Base-by-base conservation (phyloP, 2,888 invertebrate species). In the Rhagonycha fulva region DNA sequence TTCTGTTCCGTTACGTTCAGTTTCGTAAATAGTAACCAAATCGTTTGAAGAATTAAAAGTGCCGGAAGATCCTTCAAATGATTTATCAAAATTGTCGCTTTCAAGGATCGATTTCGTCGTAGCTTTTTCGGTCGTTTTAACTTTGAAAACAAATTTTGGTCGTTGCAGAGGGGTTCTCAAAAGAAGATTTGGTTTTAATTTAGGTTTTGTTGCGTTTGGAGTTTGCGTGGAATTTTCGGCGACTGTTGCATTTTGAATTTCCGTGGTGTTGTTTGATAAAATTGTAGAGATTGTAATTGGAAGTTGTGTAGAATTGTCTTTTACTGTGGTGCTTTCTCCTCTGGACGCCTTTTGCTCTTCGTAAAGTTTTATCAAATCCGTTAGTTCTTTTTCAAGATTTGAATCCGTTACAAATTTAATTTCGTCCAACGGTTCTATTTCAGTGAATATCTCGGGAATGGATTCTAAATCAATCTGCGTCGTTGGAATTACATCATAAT, bases 91-190 rank as follows among this genome's bases (percentile, higher is more conserved):
- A 4, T 24, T 4, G 9, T 32, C 32, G 19, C 12, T 14, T 28
- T 4, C 68, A 14, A 3, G 62, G 62, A 10, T 61, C 28, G n/a
- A 62, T 69, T 68, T 23, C 12, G 69, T 19, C 9, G 30, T 23
- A 30, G 68, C 19, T 5, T 62, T 61, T 63, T 68, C 73, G 14
- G 69, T 73, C 2, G 74, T 69, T 47, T 74, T 74, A 9, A n/a
- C 32, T 14, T 62, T 28, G 23, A 69, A 66, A 19, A 28, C 62
- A 14, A 61, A 74, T 62, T 70, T 74, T 62, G 63, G 62, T 30
- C 74, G 74, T 14, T 69, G 74, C 9, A 14, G 28, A 14, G 26
- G 14, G 7, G 26, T 26, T 67, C n/a, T 67, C 28, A 26, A 28
- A 14, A 26, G 23, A 47, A 9, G 68, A 14, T 30, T 70, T 14